Percentiles rank a stretch among this genome's conserved stretches.
Conservation (phyloP, 2,797 vertebrate genomes). For the Otolemur crassicaudatus region DNA sequence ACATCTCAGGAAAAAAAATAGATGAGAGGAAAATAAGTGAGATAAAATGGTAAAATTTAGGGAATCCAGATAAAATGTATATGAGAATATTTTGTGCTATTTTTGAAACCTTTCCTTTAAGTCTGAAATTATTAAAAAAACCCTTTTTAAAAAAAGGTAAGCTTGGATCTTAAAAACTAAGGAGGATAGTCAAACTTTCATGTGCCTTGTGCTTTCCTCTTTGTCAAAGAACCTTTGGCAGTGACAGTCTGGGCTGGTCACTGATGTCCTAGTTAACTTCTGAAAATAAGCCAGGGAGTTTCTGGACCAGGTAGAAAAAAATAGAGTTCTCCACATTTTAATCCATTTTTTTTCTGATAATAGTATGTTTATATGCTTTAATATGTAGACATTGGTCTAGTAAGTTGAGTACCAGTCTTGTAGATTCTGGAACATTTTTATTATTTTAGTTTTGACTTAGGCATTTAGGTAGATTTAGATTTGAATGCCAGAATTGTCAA, state of each 20-base stretch:
- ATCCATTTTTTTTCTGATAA: neutral
- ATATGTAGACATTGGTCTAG: neutral
- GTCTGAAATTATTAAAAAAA: constrained; percentile 2
- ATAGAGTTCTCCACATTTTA: neutral
- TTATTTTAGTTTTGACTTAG: neutral
- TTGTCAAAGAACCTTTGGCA: neutral
- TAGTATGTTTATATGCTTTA: neutral
- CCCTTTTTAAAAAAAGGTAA: neutral
- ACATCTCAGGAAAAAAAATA: neutral
- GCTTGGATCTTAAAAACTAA: neutral
- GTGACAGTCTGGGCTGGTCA: neutral
- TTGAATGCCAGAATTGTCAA: neutral
- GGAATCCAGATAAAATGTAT: neutral
- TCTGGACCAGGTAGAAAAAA: neutral
- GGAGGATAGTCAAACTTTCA: neutral
- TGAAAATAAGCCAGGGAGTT: neutral
- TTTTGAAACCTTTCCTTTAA: neutral
- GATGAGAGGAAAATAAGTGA: neutral
- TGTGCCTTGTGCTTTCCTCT: neutral
- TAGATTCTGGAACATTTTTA: constrained; percentile 1
- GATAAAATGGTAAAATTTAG: neutral
- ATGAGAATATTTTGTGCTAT: neutral
- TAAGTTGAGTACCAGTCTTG: neutral
- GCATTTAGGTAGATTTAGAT: neutral
- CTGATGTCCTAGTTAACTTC: neutral